These are phyloP conservation scores for Chionoecetes opilio DNA, from an alignment of 1,140 invertebrate genomes.

Conservation along the genomic window DNA sequence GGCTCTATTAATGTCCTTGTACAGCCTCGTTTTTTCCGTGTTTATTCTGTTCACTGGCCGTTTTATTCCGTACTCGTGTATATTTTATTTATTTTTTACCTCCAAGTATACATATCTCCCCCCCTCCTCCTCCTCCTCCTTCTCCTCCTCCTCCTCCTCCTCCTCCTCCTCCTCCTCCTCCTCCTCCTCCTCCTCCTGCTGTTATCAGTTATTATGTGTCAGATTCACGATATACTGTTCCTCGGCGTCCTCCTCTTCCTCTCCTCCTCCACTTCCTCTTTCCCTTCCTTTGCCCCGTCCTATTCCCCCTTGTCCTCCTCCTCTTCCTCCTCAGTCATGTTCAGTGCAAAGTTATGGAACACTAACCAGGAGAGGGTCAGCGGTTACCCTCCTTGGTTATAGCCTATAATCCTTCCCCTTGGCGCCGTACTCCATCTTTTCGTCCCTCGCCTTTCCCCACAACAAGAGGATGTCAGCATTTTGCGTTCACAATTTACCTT, in stretches of 20 bases:
- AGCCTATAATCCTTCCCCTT: background rate
- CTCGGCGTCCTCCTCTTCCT: too few relatives aligned
- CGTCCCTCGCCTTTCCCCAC: background rate
- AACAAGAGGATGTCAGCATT: background rate
- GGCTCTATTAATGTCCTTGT: too few relatives aligned
- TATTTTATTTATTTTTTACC: background rate
- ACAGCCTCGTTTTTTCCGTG: too few relatives aligned
- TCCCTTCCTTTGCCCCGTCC: background rate
- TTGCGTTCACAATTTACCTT: constrained; percentile 10
- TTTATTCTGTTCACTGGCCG: too few relatives aligned
- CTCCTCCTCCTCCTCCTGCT: background rate
- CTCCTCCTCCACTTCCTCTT: background rate
- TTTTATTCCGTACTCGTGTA: background rate
- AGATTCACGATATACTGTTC: too few relatives aligned
- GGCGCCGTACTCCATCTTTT: background rate
- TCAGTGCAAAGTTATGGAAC: background rate
- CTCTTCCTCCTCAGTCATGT: background rate
- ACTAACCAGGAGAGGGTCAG: background rate
- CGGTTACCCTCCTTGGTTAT: constrained; percentile 4
- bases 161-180: background rate
- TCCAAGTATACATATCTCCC: too few relatives aligned
- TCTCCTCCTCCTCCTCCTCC: background rate
- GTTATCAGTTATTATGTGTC: too few relatives aligned
- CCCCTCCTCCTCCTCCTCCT: background rate
- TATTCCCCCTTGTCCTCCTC: background rate